Evolutionary conservation across 2,888 invertebrate genomes (phyloP), one percentile per base, ranked within the genome.

Genomic region (Idaea straminata): DNA sequence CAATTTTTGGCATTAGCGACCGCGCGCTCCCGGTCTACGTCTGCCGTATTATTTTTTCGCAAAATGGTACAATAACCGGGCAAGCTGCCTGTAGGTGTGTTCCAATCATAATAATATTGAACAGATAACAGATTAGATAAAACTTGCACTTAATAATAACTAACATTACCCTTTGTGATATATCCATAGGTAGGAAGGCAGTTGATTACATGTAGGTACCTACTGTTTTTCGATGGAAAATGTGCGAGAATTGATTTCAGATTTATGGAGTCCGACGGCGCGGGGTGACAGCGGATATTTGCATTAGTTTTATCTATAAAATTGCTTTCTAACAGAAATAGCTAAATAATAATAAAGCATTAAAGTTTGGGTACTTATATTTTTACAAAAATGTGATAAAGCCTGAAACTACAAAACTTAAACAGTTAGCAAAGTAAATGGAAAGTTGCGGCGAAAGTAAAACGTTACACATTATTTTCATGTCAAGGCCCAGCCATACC

Each of bases 121-220:
- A 81, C 83, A 82, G 91, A 88, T 92, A 91, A 82, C 78, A 82
- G 91, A 91, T 91, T 76, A 91, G 92, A 92, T 92, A 89, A 84
- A 77, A 64, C 74, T 75, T 85, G 85, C 86, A 87, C 84, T 81
- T 80, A 84, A 86, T 88, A 86, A 83, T 81, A 78, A 74, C 76
- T 81, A 78, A 74, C 76, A 81, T 72, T 77, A 70, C 71, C 72
- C 77, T 66, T 57, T 58, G 64, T 62, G 62, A 69, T 57, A 68
- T 65, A 66, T 66, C 7, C 59, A 47, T 47, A 47, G 47, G 47
- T 47, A 10, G 47, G 47, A 47, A 47, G 47, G 47, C 47, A 47
- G 47, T 47, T 7, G 47, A 47, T 47, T 47, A 47, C 13, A 47
- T 7, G 6, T 16, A 7, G 59, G 59, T 59, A 58, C 15, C 16